A percentile compares a stretch with the other conserved stretches of the same genome.
Evolutionary conservation across 2,113 vertebrate species (phyloP).

Genomic region (Alethe castanea): DNA sequence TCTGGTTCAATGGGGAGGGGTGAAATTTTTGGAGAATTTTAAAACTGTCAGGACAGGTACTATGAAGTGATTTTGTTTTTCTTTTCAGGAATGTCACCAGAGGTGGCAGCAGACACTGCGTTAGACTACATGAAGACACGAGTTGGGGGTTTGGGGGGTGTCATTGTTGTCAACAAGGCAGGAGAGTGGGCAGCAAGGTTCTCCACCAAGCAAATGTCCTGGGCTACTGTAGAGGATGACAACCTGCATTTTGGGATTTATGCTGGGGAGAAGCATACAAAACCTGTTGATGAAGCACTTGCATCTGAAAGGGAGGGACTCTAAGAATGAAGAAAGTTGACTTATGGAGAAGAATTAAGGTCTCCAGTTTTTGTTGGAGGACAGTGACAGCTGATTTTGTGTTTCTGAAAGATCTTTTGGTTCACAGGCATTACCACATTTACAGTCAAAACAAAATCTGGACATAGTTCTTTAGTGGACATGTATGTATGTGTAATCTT

Average conservation of each 20-base stretch:
- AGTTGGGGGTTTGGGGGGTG: conserved; percentile 79
- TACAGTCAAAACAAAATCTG: background rate
- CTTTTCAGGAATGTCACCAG: conserved; percentile 79
- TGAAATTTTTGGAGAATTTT: background rate
- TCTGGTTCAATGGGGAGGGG: background rate
- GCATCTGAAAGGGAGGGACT: background rate
- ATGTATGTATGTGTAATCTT: background rate
- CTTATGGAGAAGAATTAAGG: background rate
- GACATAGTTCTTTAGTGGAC: background rate
- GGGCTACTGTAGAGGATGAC: conserved; percentile 82
- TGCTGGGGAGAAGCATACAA: conserved; percentile 55
- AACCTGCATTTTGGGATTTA: conserved; percentile 79
- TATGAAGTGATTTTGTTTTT: background rate
- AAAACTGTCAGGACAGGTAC: background rate
- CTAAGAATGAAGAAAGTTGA: background rate
- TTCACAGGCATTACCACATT: background rate
- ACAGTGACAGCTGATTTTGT: background rate
- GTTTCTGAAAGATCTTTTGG: background rate
- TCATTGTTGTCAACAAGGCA: conserved; percentile 80
- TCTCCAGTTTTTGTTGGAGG: background rate
- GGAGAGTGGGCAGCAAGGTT: conserved; percentile 87
- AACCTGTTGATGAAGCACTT: conserved; percentile 33
- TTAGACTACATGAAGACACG: conserved; percentile 86
- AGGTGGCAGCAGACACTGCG: conserved; percentile 79
- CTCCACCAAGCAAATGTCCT: conserved; percentile 84